A percentile compares a stretch with the other conserved stretches of the same genome.
These are phyloP conservation scores for Cyprinodon brontotheroides DNA, from an alignment of 2,113 vertebrate species.

Conservation along the genomic window DNA sequence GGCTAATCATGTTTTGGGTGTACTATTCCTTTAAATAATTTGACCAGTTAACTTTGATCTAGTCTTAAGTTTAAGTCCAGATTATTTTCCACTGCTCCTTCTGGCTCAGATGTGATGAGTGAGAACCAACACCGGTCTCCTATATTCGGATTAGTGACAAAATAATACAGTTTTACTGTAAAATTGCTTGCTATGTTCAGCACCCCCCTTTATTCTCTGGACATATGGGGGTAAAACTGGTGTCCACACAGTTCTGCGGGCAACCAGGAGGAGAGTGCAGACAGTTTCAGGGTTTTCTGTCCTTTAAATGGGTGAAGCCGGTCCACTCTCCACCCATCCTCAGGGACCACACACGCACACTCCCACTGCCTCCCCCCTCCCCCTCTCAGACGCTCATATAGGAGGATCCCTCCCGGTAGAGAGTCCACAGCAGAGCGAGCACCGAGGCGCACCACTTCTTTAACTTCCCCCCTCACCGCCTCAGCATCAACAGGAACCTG, in stretches of 20 bases:
- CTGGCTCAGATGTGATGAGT: too few relatives aligned
- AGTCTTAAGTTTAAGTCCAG: too few relatives aligned
- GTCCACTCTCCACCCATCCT: constrained; percentile 46
- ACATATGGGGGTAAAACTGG: constrained; percentile 24
- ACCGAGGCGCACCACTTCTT: constrained; percentile 33
- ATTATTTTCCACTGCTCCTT: too few relatives aligned
- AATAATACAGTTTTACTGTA: too few relatives aligned
- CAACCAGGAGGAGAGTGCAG: background rate
- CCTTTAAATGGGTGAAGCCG: constrained; percentile 23
- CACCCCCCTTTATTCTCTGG: constrained; percentile 10
- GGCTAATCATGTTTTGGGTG: too few relatives aligned
- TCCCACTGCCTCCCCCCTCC: constrained; percentile 5
- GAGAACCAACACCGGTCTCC: too few relatives aligned
- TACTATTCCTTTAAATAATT: too few relatives aligned
- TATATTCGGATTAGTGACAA: too few relatives aligned
- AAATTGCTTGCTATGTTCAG: too few relatives aligned
- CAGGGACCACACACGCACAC: constrained; percentile 27
- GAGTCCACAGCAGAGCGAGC: constrained; percentile 30
- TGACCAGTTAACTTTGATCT: too few relatives aligned
- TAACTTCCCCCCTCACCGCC: constrained; percentile 28
- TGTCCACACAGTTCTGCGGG: background rate
- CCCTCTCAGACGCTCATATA: constrained; percentile 36
- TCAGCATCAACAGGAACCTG: constrained; percentile 19
- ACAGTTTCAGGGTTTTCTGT: constrained; percentile 20
- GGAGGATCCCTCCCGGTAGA: constrained; percentile 44